Conservation (phyloP, 2,797 vertebrate species). For the Gymnoscopelus braueri region DNA sequence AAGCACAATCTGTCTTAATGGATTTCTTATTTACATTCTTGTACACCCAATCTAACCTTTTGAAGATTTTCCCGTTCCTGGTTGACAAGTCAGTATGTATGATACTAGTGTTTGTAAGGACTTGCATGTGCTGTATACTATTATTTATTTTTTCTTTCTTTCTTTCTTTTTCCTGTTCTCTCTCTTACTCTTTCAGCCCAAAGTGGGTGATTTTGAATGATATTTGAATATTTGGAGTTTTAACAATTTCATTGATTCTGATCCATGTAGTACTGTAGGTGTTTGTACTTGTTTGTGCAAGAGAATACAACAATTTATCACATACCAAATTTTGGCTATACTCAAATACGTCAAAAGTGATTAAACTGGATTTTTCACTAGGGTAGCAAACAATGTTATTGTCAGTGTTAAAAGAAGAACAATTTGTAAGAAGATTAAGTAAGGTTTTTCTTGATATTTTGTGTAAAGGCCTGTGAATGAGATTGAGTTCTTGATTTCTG, state of each 20-base stretch:
- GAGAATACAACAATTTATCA: conserved; percentile 55
- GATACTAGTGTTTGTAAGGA: conserved; percentile 72
- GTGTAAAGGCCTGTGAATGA: conserved; percentile 57
- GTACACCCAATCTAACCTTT: conserved; percentile 67
- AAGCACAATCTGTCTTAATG: conserved; percentile 76
- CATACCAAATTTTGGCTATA: conserved; percentile 37
- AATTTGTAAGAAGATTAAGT: conserved; percentile 1
- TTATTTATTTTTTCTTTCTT: conserved; percentile 48
- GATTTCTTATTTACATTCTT: conserved; percentile 52
- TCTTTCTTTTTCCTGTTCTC: conserved; percentile 57
- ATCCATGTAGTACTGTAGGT: conserved; percentile 69
- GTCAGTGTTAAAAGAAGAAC: conserved; percentile 42
- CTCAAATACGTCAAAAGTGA: conserved; percentile 49
- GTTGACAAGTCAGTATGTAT: conserved; percentile 80
- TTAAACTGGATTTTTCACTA: conserved; percentile 18
- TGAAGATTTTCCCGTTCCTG: conserved; percentile 64
- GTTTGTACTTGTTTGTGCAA: conserved; percentile 59
- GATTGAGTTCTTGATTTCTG: conserved; percentile 50
- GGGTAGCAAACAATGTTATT: conserved; percentile 41
- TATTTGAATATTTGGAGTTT: conserved; percentile 53
- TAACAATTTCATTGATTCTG: conserved; percentile 66
- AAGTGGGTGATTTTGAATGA: conserved; percentile 63
- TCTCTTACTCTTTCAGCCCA: conserved; percentile 61
- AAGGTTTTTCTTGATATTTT: conserved; percentile 53
- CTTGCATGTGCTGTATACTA: conserved; percentile 74